Conservation (phyloP, 1,140 invertebrate species). For the Zaprionus lachaisei region DNA sequence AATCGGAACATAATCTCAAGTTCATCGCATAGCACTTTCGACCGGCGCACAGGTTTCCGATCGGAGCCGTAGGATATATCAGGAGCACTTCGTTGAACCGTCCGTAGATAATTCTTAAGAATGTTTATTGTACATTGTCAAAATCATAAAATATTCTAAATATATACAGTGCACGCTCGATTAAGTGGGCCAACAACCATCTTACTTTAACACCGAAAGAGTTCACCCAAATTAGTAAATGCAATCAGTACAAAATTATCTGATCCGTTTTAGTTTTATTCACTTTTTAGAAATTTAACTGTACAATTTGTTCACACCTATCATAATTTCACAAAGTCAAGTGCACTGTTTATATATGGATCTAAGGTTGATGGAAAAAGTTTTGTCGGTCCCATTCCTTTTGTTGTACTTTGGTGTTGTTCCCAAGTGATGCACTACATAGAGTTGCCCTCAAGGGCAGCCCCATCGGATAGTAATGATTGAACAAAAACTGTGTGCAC, state of each 20-base stretch:
- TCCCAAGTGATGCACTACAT: conserved; percentile 28
- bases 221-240: background rate
- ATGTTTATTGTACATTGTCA: background rate
- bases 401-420: conserved; percentile 20
- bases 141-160: background rate
- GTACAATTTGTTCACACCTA: conserved; percentile 1
- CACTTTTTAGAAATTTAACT: background rate
- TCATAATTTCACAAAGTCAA: background rate
- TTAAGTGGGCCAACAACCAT: background rate
- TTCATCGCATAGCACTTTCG: background rate
- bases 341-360: conserved; percentile 2
- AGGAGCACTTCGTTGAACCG: conserved; percentile 1
- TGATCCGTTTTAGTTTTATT: background rate
- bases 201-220: background rate
- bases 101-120: background rate
- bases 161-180: background rate
- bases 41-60: background rate
- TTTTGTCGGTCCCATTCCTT: conserved; percentile 12
- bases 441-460: conserved; percentile 1
- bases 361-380: conserved; percentile 35
- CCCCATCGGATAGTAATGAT: conserved; percentile 13
- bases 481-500: conserved; percentile 23
- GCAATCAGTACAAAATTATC: background rate
- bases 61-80: no score
- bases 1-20: background rate